Evolutionary conservation across 2,797 vertebrate species (phyloP).

Genomic region (Gymnopithys bicolor): DNA sequence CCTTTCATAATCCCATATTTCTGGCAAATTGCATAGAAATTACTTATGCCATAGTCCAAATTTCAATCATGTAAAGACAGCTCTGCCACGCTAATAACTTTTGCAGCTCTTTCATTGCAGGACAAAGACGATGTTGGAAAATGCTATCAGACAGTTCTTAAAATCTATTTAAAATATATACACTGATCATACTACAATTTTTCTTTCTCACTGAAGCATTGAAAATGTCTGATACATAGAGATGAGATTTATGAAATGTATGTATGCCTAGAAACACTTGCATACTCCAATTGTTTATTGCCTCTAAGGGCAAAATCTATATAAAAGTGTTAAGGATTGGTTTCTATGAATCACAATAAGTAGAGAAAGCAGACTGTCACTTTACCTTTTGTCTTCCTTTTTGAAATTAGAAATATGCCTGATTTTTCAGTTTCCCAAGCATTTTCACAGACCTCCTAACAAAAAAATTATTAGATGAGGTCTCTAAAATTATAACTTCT

Average conservation of each 20-base stretch:
- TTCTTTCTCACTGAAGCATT: conserved; percentile 35
- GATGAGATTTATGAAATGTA: conserved; percentile 10
- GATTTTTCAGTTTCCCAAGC: background rate
- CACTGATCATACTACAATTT: background rate
- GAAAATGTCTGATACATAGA: conserved; percentile 9
- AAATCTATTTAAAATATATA: background rate
- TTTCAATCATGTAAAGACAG: background rate
- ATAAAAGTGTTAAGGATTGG: background rate
- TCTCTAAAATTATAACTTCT: background rate
- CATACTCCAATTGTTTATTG: conserved; percentile 11
- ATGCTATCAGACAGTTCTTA: background rate
- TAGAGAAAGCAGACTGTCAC: conserved; percentile 12
- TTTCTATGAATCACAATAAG: conserved; percentile 3
- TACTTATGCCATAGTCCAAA: background rate
- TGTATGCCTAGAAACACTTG: conserved; percentile 4
- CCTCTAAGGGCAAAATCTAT: conserved; percentile 7
- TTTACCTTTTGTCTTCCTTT: background rate
- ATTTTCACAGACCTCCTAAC: background rate
- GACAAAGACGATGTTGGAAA: background rate
- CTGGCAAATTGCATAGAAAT: background rate
- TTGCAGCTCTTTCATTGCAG: background rate
- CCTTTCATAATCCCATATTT: background rate
- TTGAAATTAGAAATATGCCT: background rate
- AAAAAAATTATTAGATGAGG: background rate
- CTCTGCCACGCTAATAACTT: background rate